A percentile compares a stretch with the other conserved stretches of the same genome.
These are phyloP conservation scores for Variabilichromis moorii DNA, from an alignment of 2,113 vertebrate genomes.

Conservation along the genomic window DNA sequence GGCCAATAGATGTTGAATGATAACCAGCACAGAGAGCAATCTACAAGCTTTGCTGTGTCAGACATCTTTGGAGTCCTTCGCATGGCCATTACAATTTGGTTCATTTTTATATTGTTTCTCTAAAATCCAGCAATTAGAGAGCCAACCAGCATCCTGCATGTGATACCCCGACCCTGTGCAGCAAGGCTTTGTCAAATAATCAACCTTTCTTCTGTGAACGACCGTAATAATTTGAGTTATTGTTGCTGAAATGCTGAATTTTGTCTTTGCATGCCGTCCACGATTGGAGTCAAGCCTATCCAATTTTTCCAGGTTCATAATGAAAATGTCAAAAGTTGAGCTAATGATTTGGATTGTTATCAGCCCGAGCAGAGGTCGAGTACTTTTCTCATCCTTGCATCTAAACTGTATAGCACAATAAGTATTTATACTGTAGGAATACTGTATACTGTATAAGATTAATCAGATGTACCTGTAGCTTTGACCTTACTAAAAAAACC, in stretches of 20 bases:
- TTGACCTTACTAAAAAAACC: not conserved
- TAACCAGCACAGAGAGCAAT: not conserved
- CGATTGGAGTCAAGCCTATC: not conserved
- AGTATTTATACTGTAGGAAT: not conserved
- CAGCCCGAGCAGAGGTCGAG: not conserved
- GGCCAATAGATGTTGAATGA: accelerated
- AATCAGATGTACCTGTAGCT: not conserved
- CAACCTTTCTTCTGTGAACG: not conserved
- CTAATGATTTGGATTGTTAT: not conserved
- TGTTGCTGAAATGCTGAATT: not conserved
- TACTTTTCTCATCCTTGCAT: not conserved
- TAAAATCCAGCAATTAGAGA: not conserved
- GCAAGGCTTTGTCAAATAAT: not conserved
- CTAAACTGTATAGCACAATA: not conserved
- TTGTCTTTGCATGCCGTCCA: not conserved
- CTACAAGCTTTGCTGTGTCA: not conserved
- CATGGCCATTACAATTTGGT: not conserved
- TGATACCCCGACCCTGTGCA: not conserved
- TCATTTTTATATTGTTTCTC: not conserved
- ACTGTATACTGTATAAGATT: not conserved
- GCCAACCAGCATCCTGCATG: not conserved
- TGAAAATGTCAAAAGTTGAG: not conserved
- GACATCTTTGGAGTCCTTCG: not conserved
- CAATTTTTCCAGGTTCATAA: not conserved
- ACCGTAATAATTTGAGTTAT: not conserved